Conservation (phyloP, 1,140 invertebrate genomes). For the Euura lappo region DNA sequence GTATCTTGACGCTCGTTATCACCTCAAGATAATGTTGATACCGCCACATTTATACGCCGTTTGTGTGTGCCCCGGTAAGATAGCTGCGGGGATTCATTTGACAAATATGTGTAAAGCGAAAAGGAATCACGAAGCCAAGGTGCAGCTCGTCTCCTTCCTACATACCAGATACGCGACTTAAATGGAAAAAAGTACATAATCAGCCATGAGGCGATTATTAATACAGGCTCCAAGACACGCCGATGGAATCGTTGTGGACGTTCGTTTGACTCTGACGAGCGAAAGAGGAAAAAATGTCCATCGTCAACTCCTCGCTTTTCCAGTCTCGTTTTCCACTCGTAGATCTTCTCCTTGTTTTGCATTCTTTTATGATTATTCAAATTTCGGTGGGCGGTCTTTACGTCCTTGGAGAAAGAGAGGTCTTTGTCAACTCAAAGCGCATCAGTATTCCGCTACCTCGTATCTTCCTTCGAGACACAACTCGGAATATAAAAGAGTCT, state of each 20-base stretch:
- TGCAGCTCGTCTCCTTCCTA: neutral
- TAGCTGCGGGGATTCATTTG: neutral
- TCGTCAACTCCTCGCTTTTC: no score
- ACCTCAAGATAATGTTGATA: neutral
- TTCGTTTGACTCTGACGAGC: no score
- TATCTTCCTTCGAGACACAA: conserved; percentile 2
- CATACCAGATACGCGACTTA: neutral
- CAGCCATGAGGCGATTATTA: neutral
- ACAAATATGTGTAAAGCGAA: neutral
- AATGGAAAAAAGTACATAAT: neutral
- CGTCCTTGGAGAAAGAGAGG: neutral
- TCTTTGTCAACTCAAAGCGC: neutral
- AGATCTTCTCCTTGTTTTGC: conserved; percentile 1
- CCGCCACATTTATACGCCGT: neutral
- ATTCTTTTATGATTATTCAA: conserved; percentile 7
- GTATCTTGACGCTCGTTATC: neutral
- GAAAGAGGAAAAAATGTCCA: no score
- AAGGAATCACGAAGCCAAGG: neutral
- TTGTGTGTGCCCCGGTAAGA: neutral
- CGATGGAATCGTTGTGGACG: no score
- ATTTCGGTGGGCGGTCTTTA: neutral
- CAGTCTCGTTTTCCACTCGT: neutral
- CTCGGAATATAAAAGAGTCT: conserved; percentile 1
- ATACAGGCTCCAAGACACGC: neutral
- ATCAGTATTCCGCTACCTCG: neutral